Evolutionary conservation across 2,113 vertebrate species (phyloP).

Genomic region (Pelobates fuscus): DNA sequence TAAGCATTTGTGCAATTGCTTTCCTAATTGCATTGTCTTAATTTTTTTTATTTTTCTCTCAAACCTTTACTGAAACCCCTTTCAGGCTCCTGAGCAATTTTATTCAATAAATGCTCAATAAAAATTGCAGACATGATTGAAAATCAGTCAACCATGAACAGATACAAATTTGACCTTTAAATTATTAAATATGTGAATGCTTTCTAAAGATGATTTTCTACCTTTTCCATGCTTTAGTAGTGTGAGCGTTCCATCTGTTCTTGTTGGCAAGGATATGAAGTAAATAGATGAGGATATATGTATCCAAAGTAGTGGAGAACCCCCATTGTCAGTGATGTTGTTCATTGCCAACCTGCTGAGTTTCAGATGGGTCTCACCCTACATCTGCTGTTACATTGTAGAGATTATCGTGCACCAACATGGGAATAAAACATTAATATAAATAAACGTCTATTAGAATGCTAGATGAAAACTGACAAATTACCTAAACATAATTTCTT

Average conservation of each 20-base stretch:
- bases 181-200: conserved; percentile 48
- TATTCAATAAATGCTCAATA: conserved; percentile 19
- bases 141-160: conserved; percentile 43
- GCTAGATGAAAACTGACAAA: conserved; percentile 1
- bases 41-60: conserved; percentile 9
- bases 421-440: conserved; percentile 18
- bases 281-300: conserved; percentile 33
- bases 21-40: conserved; percentile 11
- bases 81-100: conserved; percentile 6
- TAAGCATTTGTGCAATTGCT: not conserved
- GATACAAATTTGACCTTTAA: conserved; percentile 49
- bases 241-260: conserved; percentile 47
- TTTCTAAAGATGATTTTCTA: conserved; percentile 48
- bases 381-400: conserved; percentile 41
- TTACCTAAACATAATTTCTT: not conserved
- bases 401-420: conserved; percentile 18
- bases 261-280: conserved; percentile 41
- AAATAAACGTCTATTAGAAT: not conserved
- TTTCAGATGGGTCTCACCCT: conserved; percentile 45
- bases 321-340: conserved; percentile 36
- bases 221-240: conserved; percentile 41
- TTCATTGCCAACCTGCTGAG: conserved; percentile 43
- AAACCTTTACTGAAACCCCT: conserved; percentile 12
- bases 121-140: conserved; percentile 18
- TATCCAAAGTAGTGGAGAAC: conserved; percentile 39